phyloP scores from a whole-genome alignment of 1,140 invertebrate species.

The Macrocentrus cingulum region DNA sequence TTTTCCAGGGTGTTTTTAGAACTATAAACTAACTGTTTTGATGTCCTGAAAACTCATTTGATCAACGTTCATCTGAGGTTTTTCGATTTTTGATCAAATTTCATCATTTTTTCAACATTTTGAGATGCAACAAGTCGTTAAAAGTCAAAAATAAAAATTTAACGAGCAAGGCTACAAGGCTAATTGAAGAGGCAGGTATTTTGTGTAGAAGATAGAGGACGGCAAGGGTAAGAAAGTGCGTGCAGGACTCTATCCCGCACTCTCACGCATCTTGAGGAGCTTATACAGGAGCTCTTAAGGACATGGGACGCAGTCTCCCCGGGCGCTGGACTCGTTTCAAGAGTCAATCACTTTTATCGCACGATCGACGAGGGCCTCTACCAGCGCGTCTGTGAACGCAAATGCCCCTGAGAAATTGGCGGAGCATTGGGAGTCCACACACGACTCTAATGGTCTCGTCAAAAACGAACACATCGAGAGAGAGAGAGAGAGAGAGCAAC shows the following conservation, averaged over 20 bases:
- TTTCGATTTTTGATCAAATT: background rate
- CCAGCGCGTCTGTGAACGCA: conserved; percentile 29
- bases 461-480: conserved; percentile 31
- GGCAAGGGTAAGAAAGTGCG: conserved; percentile 1
- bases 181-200: conserved; percentile 30
- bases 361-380: conserved; percentile 30
- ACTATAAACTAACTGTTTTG: too few relatives aligned
- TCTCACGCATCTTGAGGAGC: background rate
- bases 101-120: conserved; percentile 4
- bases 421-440: conserved; percentile 13
- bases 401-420: conserved; percentile 33
- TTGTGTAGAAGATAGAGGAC: conserved; percentile 7
- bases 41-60: too few relatives aligned
- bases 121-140: conserved; percentile 29
- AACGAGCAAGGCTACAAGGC: conserved; percentile 31
- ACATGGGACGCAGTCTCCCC: background rate
- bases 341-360: conserved; percentile 37
- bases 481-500: too few relatives aligned
- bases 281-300: background rate
- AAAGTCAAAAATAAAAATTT: conserved; percentile 34
- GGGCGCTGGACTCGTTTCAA: conserved; percentile 32
- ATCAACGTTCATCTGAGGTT: too few relatives aligned
- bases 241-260: conserved; percentile 15
- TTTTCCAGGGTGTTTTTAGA: too few relatives aligned
- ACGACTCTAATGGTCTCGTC: conserved; percentile 29